Evolutionary conservation across 2,797 vertebrate species (phyloP).

Genomic region (Momotus momota): DNA sequence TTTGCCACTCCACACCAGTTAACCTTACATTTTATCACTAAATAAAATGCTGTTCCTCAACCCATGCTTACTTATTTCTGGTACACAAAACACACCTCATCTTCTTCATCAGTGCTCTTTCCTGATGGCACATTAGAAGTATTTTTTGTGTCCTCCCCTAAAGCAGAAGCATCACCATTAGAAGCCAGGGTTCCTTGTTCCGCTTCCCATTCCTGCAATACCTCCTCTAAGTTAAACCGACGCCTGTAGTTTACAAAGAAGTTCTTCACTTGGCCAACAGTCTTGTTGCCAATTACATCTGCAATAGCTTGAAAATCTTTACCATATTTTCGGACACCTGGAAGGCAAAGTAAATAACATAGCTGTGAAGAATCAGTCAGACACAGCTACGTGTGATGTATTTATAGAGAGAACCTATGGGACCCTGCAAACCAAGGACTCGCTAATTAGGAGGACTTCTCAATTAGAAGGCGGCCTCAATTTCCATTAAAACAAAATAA

Average conservation of each 20-base stretch:
- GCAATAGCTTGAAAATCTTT: slow-evolving; percentile 99
- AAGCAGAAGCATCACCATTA: slow-evolving; percentile 90
- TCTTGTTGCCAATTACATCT: slow-evolving; percentile 99
- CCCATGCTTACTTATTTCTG: slow-evolving; percentile 80
- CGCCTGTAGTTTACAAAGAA: slow-evolving; percentile 99
- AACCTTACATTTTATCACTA: slow-evolving; percentile 77
- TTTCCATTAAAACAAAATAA: slow-evolving; percentile 24
- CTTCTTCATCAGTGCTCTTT: slow-evolving; percentile 97
- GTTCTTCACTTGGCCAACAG: slow-evolving; percentile 98
- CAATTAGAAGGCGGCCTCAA: slow-evolving; percentile 25
- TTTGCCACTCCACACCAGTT: slow-evolving; percentile 76
- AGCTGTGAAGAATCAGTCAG: slow-evolving; percentile 83
- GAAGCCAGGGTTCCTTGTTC: slow-evolving; percentile 94
- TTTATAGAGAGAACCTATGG: slow-evolving; percentile 61
- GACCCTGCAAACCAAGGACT: slow-evolving; percentile 32
- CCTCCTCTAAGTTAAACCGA: slow-evolving; percentile 99
- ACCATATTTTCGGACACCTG: slow-evolving; percentile 98
- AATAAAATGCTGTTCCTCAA: slow-evolving; percentile 76
- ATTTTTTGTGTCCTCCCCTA: slow-evolving; percentile 95
- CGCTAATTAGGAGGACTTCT: slow-evolving; percentile 2
- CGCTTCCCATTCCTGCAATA: slow-evolving; percentile 99
- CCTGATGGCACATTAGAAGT: slow-evolving; percentile 92
- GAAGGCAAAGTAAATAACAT: slow-evolving; percentile 88
- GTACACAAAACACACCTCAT: slow-evolving; percentile 90
- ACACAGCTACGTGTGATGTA: slow-evolving; percentile 78